Conservation (phyloP, 1,140 invertebrate species). For the Drosophila lowei region DNA sequence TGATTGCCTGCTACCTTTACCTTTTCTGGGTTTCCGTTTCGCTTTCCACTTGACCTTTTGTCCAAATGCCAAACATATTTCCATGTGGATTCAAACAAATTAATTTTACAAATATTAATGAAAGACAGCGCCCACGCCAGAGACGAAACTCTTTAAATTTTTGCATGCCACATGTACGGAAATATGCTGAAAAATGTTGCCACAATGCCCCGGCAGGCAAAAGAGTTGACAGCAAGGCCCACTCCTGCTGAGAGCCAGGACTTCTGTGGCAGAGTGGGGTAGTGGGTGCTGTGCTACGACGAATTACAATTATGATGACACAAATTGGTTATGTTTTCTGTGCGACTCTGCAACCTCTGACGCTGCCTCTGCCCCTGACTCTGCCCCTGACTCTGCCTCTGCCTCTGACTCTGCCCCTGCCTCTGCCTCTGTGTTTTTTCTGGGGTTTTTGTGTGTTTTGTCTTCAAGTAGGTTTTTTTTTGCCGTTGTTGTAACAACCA, state of each 20-base stretch:
- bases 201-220: slow-evolving; percentile 16
- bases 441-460: slow-evolving; percentile 33
- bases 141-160: slow-evolving; percentile 26
- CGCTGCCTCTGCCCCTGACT: neutral
- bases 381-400: neutral
- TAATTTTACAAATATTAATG: slow-evolving; percentile 61
- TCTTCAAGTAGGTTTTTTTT: slow-evolving; percentile 37
- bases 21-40: slow-evolving; percentile 30
- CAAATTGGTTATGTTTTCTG: slow-evolving; percentile 77
- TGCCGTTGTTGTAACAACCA: slow-evolving; percentile 38
- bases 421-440: slow-evolving; percentile 4
- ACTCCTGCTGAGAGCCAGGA: slow-evolving; percentile 32
- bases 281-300: slow-evolving; percentile 31
- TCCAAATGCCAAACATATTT: slow-evolving; percentile 33
- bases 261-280: neutral
- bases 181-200: slow-evolving; percentile 48
- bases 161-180: slow-evolving; percentile 34
- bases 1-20: slow-evolving; percentile 46
- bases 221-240: slow-evolving; percentile 45
- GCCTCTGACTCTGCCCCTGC: neutral
- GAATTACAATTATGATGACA: slow-evolving; percentile 80
- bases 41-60: slow-evolving; percentile 44
- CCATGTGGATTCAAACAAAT: slow-evolving; percentile 43
- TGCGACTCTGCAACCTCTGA: slow-evolving; percentile 31
- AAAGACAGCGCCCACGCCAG: neutral